Evolutionary conservation across 1,140 invertebrate genomes (phyloP).

Genomic region (Bemisia tabaci): DNA sequence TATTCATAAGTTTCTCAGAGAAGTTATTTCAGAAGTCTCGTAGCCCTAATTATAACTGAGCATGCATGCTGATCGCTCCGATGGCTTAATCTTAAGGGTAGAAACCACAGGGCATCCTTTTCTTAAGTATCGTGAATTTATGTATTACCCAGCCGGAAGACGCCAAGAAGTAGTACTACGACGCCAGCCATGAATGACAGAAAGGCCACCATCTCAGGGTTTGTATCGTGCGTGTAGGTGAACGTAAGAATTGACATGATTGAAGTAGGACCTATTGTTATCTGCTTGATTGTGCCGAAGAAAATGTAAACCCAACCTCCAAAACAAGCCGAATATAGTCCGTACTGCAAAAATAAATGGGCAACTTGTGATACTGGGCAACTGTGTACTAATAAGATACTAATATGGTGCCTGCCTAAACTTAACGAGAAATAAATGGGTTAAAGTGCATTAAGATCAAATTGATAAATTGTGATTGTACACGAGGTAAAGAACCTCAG

Average conservation of each 20-base stretch:
- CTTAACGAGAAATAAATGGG: background rate
- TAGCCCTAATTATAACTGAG: no score
- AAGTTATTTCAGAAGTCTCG: no score
- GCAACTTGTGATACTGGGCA: no score
- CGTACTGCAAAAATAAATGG: slow-evolving; percentile 38
- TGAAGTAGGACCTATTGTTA: slow-evolving; percentile 47
- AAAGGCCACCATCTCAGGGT: slow-evolving; percentile 37
- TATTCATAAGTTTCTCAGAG: no score
- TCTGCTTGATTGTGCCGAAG: slow-evolving; percentile 48
- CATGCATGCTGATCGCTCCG: no score
- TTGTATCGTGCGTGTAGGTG: slow-evolving; percentile 30
- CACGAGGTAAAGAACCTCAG: background rate
- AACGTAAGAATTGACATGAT: slow-evolving; percentile 40
- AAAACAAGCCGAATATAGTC: slow-evolving; percentile 53
- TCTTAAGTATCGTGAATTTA: no score
- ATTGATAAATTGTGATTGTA: background rate
- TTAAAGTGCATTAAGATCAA: no score
- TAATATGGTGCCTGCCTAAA: background rate
- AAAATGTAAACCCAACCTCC: slow-evolving; percentile 51
- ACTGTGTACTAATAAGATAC: no score
- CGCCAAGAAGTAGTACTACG: slow-evolving; percentile 40
- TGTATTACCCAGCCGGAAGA: slow-evolving; percentile 48
- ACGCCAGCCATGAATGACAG: slow-evolving; percentile 44
- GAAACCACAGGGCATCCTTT: no score
- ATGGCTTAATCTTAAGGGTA: no score